Evolutionary conservation across 2,888 invertebrate species (phyloP).

Genomic region (Andrena praecox): DNA sequence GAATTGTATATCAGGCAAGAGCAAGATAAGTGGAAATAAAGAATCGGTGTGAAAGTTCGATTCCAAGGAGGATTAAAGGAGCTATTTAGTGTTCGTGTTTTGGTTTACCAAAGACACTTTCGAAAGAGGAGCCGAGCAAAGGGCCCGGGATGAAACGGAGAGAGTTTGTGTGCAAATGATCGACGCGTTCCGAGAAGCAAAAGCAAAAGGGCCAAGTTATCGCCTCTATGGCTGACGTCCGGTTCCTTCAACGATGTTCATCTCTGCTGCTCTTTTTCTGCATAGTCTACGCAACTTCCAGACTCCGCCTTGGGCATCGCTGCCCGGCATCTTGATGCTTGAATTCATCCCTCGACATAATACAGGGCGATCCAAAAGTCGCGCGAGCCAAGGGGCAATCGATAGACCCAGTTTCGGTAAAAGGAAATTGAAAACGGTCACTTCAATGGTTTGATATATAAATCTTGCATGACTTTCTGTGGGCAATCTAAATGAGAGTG

Average conservation of each 20-base stretch:
- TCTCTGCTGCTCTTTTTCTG: constrained; percentile 29
- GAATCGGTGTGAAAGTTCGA: too few relatives aligned
- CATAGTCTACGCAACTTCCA: constrained; percentile 25
- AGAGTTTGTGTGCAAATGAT: constrained; percentile 53
- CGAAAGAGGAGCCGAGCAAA: neutral
- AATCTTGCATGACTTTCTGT: too few relatives aligned
- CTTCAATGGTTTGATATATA: too few relatives aligned
- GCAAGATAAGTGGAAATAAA: too few relatives aligned
- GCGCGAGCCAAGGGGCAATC: neutral
- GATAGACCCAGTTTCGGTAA: too few relatives aligned
- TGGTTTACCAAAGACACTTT: neutral
- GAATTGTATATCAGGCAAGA: too few relatives aligned
- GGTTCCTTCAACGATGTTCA: constrained; percentile 26
- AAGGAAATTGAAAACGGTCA: too few relatives aligned
- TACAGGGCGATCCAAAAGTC: neutral
- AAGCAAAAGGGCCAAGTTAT: constrained; percentile 13
- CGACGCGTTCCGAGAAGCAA: constrained; percentile 53
- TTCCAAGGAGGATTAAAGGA: too few relatives aligned
- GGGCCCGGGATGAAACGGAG: constrained; percentile 3
- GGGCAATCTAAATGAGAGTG: too few relatives aligned
- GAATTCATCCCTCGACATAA: constrained; percentile 12
- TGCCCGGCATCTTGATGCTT: constrained; percentile 17
- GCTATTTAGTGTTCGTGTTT: neutral
- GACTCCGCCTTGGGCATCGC: constrained; percentile 18
- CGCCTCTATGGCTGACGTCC: constrained; percentile 36